Evolutionary conservation across 2,797 vertebrate genomes (phyloP).

Genomic region (Tadarida brasiliensis): DNA sequence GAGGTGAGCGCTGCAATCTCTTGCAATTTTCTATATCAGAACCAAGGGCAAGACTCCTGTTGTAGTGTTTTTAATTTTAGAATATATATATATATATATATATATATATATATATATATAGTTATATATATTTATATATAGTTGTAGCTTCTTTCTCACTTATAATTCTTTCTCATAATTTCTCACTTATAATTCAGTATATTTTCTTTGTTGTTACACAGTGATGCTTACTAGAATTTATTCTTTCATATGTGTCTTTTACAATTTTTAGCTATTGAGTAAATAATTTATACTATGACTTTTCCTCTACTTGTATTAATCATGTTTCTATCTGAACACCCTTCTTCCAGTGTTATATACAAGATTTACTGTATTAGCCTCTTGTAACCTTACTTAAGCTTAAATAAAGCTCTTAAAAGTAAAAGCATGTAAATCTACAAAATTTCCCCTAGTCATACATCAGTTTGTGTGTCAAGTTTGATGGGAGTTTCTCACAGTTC

Average conservation of each 20-base stretch:
- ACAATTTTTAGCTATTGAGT: not conserved
- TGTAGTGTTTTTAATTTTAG: not conserved
- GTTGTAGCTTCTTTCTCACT: not conserved
- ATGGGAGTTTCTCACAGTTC: not conserved
- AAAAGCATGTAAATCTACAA: not conserved
- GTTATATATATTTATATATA: not conserved
- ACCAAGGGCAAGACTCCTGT: not conserved
- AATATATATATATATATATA: too few species aligned
- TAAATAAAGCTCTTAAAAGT: conserved; percentile 3
- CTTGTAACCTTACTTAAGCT: not conserved
- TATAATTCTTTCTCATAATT: too few species aligned
- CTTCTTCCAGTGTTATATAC: not conserved
- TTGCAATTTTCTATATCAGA: not conserved
- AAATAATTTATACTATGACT: not conserved
- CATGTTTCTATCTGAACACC: not conserved
- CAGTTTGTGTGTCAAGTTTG: not conserved
- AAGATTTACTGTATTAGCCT: not conserved
- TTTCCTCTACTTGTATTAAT: not conserved
- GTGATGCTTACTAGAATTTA: not conserved
- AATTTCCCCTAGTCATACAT: not conserved
- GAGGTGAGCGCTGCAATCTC: not conserved
- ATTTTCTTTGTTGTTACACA: not conserved
- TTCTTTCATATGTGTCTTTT: not conserved
- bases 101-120: not conserved
- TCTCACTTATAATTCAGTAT: not conserved